phyloP scores from a whole-genome alignment of 1,140 invertebrate species.

The Bathynomus jamesi region DNA sequence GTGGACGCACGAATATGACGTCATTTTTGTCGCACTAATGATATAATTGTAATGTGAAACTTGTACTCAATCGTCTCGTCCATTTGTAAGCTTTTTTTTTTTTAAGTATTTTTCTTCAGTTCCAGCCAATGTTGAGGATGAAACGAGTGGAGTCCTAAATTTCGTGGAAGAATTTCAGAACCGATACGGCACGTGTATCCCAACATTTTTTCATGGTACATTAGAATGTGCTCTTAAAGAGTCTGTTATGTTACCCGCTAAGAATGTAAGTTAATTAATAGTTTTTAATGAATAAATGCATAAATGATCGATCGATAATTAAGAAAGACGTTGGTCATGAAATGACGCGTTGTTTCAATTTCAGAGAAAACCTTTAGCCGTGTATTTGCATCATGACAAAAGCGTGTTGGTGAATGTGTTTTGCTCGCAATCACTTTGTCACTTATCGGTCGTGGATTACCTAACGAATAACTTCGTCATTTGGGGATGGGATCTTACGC shows the following conservation, averaged over 20 bases:
- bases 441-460: constrained; percentile 77
- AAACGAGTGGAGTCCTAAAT: constrained; percentile 72
- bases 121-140: constrained; percentile 56
- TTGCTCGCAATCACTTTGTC: constrained; percentile 85
- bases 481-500: constrained; percentile 92
- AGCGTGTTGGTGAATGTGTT: constrained; percentile 92
- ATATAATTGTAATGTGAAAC: too few relatives aligned
- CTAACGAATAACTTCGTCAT: constrained; percentile 79
- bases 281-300: constrained; percentile 10
- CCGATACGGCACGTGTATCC: constrained; percentile 71
- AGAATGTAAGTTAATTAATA: constrained; percentile 77
- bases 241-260: constrained; percentile 66
- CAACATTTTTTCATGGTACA: constrained; percentile 81
- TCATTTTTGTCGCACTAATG: too few relatives aligned
- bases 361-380: constrained; percentile 78
- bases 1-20: too few relatives aligned
- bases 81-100: not conserved
- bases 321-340: not conserved
- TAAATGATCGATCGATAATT: not conserved
- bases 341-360: not conserved
- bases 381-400: constrained; percentile 89
- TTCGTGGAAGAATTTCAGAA: constrained; percentile 76
- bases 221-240: constrained; percentile 81
- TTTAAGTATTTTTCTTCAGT: not conserved
- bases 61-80: too few relatives aligned